phyloP scores from a whole-genome alignment of 2,888 invertebrate species.

The Drosophila mimica region DNA sequence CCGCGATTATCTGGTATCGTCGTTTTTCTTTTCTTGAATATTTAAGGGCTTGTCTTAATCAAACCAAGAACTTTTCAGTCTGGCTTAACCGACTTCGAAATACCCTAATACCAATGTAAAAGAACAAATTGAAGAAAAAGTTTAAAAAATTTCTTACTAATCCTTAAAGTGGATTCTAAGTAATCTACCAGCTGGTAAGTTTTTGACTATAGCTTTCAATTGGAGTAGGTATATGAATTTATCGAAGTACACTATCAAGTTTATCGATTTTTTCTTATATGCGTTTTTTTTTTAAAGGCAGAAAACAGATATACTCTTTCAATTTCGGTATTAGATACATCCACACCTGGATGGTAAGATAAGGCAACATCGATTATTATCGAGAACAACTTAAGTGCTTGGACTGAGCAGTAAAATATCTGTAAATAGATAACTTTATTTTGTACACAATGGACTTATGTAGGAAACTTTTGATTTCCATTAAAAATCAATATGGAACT shows the following conservation, averaged over 20 bases:
- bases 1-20: constrained; percentile 22
- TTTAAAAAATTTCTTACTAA: background rate
- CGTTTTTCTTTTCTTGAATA: background rate
- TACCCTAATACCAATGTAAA: background rate
- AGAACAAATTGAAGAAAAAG: background rate
- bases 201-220: too few relatives aligned
- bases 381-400: background rate
- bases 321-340: background rate
- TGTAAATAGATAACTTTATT: background rate
- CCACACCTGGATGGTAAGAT: background rate
- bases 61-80: background rate
- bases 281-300: background rate
- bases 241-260: background rate
- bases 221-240: background rate
- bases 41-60: constrained; percentile 8
- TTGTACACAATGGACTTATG: background rate
- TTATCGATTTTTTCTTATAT: background rate
- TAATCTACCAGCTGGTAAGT: background rate
- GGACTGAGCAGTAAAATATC: background rate
- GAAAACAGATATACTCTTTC: background rate
- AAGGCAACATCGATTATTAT: background rate
- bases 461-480: too few relatives aligned
- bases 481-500: too few relatives aligned
- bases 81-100: background rate
- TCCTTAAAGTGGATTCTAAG: background rate